Conservation (phyloP, 2,888 invertebrate genomes). For the Calliscelio sp. region DNA sequence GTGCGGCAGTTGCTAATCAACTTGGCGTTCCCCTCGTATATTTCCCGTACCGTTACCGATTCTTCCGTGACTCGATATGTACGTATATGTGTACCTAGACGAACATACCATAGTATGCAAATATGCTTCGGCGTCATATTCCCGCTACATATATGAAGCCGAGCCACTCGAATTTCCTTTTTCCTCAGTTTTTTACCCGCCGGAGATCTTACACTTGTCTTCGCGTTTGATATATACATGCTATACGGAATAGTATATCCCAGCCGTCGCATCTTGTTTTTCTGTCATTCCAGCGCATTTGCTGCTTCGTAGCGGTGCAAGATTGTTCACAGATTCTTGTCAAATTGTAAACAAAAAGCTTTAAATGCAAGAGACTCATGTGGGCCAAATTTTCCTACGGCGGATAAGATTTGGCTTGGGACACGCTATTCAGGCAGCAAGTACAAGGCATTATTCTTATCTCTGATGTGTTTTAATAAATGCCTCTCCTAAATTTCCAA, state of each 20-base stretch:
- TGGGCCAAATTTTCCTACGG: constrained; percentile 7
- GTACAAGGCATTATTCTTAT: constrained; percentile 42
- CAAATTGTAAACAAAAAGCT: constrained; percentile 64
- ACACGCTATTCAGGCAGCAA: constrained; percentile 12
- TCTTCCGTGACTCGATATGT: constrained; percentile 75
- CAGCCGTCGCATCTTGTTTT: constrained; percentile 31
- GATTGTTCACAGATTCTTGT: constrained; percentile 62
- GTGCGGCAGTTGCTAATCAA: too few relatives aligned
- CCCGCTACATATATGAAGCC: constrained; percentile 49
- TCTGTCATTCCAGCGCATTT: constrained; percentile 35
- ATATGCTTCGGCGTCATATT: constrained; percentile 69
- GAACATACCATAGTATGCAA: constrained; percentile 63
- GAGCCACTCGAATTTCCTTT: constrained; percentile 52
- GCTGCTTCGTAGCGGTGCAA: constrained; percentile 6
- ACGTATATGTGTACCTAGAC: constrained; percentile 56
- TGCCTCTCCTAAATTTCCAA: constrained; percentile 32
- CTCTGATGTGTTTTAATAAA: constrained; percentile 36
- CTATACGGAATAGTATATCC: constrained; percentile 31
- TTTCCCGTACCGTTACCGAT: constrained; percentile 79
- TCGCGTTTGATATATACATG: constrained; percentile 51
- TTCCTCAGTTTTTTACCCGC: constrained; percentile 26
- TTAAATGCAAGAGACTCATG: constrained; percentile 42
- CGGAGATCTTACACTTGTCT: constrained; percentile 55
- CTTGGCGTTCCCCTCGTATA: constrained; percentile 77
- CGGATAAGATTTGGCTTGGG: constrained; percentile 42